These are phyloP conservation scores for Listronotus oregonensis DNA, from an alignment of 1,140 invertebrate species.

Conservation along the genomic window DNA sequence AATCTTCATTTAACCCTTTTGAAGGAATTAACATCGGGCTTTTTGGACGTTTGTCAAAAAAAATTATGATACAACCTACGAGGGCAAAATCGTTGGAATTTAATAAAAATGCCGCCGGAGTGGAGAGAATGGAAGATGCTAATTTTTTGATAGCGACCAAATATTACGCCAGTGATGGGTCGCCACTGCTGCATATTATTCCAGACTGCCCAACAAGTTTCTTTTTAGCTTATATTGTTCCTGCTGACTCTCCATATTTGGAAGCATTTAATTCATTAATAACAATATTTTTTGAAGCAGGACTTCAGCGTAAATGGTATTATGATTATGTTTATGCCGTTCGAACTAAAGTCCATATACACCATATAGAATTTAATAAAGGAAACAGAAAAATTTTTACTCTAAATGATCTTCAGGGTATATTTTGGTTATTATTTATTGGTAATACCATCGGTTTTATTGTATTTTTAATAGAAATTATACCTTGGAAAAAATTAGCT, in stretches of 20 bases:
- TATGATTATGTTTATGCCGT: constrained; percentile 1
- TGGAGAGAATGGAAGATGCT: constrained; percentile 34
- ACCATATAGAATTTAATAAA: not conserved
- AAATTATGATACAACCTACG: no score
- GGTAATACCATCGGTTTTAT: not conserved
- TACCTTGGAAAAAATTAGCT: no score
- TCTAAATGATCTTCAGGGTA: not conserved
- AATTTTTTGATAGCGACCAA: constrained; percentile 25
- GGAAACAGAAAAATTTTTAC: not conserved
- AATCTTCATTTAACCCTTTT: constrained; percentile 16
- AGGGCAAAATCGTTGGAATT: no score
- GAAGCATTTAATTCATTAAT: constrained; percentile 14
- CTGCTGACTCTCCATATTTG: constrained; percentile 37
- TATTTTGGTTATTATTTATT: not conserved
- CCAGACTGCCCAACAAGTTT: constrained; percentile 36
- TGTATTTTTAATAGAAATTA: constrained; percentile 8
- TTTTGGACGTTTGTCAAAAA: constrained; percentile 7
- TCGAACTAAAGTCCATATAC: not conserved
- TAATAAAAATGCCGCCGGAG: constrained; percentile 2
- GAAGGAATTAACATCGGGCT: not conserved
- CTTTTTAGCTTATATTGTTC: constrained; percentile 40
- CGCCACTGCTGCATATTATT: constrained; percentile 40
- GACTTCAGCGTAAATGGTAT: constrained; percentile 15
- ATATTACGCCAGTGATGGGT: constrained; percentile 15
- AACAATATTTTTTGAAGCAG: constrained; percentile 4